A percentile compares a stretch with the other conserved stretches of the same genome.
Conservation (phyloP, 2,888 invertebrate genomes). For the Drosophila algonquin region DNA sequence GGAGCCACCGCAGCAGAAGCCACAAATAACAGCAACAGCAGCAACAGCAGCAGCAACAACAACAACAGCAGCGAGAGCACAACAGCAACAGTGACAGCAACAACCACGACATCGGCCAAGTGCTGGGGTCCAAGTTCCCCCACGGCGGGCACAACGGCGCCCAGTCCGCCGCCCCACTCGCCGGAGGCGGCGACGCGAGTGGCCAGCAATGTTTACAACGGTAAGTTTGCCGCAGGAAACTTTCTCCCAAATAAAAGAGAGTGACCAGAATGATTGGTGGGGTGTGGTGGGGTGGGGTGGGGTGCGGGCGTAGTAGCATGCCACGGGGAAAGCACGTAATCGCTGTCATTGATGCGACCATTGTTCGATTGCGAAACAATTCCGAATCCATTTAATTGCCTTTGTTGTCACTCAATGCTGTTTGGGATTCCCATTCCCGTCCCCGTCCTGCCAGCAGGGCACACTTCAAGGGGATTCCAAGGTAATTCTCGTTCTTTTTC, state of each 20-base stretch:
- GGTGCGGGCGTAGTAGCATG: neutral
- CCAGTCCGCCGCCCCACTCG: constrained; percentile 89
- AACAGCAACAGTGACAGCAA: constrained; percentile 58
- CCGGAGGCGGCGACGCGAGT: constrained; percentile 87
- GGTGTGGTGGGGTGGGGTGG: neutral
- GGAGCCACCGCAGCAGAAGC: constrained; percentile 49
- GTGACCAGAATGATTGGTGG: neutral
- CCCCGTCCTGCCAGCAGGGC: neutral
- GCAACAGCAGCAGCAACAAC: constrained; percentile 73
- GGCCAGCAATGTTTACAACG: constrained; percentile 89
- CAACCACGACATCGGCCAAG: constrained; percentile 84
- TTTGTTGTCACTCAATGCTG: constrained; percentile 46
- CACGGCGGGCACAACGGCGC: constrained; percentile 90
- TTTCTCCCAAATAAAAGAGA: neutral
- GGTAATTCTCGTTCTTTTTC: constrained; percentile 16
- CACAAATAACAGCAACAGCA: constrained; percentile 45
- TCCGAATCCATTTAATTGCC: constrained; percentile 44
- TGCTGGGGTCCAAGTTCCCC: constrained; percentile 91
- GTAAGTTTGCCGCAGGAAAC: constrained; percentile 85
- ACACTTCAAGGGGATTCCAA: constrained; percentile 12
- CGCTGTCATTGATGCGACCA: constrained; percentile 50
- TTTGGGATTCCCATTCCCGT: constrained; percentile 30
- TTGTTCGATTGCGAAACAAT: constrained; percentile 52
- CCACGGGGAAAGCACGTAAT: constrained; percentile 30
- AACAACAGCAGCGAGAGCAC: constrained; percentile 73